Evolutionary conservation across 2,888 invertebrate genomes (phyloP).

Genomic region (Myathropa florea): DNA sequence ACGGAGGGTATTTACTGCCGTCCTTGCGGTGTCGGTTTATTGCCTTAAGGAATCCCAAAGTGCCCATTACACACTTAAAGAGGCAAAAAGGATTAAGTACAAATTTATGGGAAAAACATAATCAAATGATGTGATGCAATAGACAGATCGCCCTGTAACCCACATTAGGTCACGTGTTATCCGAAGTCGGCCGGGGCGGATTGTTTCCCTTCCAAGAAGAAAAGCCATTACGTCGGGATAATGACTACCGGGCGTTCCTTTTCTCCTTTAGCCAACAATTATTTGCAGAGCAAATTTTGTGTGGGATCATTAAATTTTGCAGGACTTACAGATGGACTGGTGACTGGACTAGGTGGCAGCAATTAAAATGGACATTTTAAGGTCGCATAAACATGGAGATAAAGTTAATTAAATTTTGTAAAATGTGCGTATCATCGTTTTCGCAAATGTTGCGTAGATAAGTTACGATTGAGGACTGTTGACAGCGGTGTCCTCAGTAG

Average conservation of each 20-base stretch:
- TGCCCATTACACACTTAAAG: not conserved
- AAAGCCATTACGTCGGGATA: conserved; percentile 8
- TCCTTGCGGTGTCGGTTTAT: conserved; percentile 14
- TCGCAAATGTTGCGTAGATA: conserved; percentile 21
- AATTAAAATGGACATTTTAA: conserved; percentile 36
- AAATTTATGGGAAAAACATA: not conserved
- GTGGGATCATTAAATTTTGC: conserved; percentile 32
- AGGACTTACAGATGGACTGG: not conserved
- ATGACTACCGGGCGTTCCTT: not conserved
- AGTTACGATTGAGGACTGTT: conserved; percentile 12
- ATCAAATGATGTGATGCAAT: conserved; percentile 9
- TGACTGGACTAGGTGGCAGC: conserved; percentile 10
- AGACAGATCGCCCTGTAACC: not conserved
- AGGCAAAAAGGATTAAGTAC: conserved; percentile 6
- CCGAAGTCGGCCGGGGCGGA: not conserved
- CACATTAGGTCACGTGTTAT: conserved; percentile 13
- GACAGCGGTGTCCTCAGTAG: not conserved
- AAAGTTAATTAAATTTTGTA: conserved; percentile 41
- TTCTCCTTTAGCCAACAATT: conserved; percentile 10
- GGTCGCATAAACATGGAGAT: conserved; percentile 23
- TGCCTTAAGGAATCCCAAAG: not conserved
- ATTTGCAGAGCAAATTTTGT: conserved; percentile 29
- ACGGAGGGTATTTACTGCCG: not conserved
- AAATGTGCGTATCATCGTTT: conserved; percentile 44
- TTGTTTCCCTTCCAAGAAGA: not conserved